These are phyloP conservation scores for Bruchidius siliquastri DNA, from an alignment of 2,888 invertebrate species.

Conservation along the genomic window DNA sequence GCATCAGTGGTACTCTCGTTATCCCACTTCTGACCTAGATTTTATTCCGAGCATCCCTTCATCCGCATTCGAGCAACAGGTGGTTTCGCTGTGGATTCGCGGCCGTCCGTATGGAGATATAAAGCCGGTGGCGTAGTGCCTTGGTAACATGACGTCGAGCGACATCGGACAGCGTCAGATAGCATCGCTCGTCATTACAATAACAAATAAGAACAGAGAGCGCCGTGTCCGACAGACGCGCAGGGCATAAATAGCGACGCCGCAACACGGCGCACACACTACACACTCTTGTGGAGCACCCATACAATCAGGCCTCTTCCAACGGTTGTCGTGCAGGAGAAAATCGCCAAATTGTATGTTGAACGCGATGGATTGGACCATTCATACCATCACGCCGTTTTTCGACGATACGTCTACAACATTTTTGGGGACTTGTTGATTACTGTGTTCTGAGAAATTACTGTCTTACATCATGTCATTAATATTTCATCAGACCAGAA, in stretches of 20 bases:
- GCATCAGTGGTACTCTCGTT: background rate
- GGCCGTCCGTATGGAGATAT: conserved; percentile 33
- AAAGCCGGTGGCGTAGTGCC: conserved; percentile 35
- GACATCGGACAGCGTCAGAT: conserved; percentile 43
- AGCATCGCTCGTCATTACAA: conserved; percentile 47
- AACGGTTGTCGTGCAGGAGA: too few relatives aligned
- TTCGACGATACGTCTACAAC: too few relatives aligned
- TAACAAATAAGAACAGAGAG: conserved; percentile 48
- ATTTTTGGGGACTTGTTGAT: too few relatives aligned
- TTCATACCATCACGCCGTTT: too few relatives aligned
- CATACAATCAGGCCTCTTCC: background rate
- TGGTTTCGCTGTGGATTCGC: background rate
- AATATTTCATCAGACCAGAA: too few relatives aligned
- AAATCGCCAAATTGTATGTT: too few relatives aligned
- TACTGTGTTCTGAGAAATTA: too few relatives aligned
- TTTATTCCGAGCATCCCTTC: background rate
- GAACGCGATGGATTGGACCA: too few relatives aligned
- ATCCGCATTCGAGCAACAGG: background rate
- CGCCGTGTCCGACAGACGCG: conserved; percentile 37
- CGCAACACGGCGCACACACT: background rate
- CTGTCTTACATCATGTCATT: too few relatives aligned
- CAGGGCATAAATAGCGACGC: conserved; percentile 39
- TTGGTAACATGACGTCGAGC: conserved; percentile 41
- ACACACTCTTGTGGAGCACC: background rate
- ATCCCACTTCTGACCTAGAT: background rate